phyloP scores from a whole-genome alignment of 2,888 invertebrate genomes.

The Drosophila trichaetosa region DNA sequence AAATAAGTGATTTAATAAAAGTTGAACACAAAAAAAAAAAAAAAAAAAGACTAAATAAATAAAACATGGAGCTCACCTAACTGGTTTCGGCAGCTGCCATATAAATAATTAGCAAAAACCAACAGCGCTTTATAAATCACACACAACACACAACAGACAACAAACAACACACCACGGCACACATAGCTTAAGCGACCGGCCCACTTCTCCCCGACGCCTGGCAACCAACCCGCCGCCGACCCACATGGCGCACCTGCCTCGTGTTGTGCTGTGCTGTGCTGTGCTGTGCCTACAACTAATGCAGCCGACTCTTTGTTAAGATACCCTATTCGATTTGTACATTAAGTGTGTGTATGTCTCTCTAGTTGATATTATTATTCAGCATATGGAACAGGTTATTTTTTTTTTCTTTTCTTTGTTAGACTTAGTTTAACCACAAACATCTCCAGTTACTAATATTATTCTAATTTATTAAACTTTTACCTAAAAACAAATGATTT shows the following conservation, averaged over 20 bases:
- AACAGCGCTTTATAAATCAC: constrained; percentile 68
- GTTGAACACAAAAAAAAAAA: constrained; percentile 1
- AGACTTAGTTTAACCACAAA: not conserved
- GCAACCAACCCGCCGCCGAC: constrained; percentile 11
- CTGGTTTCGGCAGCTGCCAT: constrained; percentile 65
- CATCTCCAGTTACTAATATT: not conserved
- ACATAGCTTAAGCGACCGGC: constrained; percentile 41
- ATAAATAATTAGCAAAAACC: constrained; percentile 78
- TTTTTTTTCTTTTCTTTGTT: not conserved
- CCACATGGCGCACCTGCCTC: constrained; percentile 46
- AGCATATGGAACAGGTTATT: not conserved
- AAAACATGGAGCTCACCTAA: constrained; percentile 55
- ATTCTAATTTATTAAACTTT: not conserved
- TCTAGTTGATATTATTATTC: not conserved
- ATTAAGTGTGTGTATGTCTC: not conserved
- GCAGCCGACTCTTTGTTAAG: constrained; percentile 25
- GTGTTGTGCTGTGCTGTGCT: constrained; percentile 23
- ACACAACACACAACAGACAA: constrained; percentile 43
- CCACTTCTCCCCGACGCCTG: constrained; percentile 4
- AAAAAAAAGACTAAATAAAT: constrained; percentile 27
- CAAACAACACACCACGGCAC: constrained; percentile 18
- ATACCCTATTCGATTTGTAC: constrained; percentile 28
- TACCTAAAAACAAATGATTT: not conserved
- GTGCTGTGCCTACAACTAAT: constrained; percentile 45
- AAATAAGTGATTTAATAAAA: constrained; percentile 44